Percentiles rank a stretch among this genome's conserved stretches.
phyloP scores from a whole-genome alignment of 23 tunicate genomes.

The Halocynthia roretzi region DNA sequence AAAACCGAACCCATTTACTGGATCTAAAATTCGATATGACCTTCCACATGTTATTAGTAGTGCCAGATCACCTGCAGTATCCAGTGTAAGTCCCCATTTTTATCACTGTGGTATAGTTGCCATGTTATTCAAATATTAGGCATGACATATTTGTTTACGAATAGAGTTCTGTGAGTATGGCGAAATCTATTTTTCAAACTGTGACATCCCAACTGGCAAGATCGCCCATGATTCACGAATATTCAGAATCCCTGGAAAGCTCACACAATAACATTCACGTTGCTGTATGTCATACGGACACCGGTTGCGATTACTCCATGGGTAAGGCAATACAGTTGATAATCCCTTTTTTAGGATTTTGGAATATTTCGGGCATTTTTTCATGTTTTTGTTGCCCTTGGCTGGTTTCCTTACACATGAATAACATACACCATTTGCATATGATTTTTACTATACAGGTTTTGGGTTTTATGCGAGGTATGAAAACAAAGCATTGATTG shows the following conservation, averaged over 20 bases:
- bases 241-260: conserved; percentile 20
- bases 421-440: too few relatives aligned
- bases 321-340: not conserved
- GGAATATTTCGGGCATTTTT: not conserved
- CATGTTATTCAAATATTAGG: not conserved
- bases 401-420: too few relatives aligned
- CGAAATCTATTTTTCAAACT: not conserved
- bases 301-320: conserved; percentile 14
- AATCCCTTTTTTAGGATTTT: not conserved
- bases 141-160: not conserved
- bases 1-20: conserved; percentile 12
- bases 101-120: too few relatives aligned
- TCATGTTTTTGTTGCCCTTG: too few relatives aligned
- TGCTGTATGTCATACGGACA: not conserved
- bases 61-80: too few relatives aligned
- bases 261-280: conserved; percentile 11
- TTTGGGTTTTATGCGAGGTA: too few relatives aligned
- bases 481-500: too few relatives aligned
- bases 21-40: conserved; percentile 14
- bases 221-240: conserved; percentile 9
- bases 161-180: not conserved
- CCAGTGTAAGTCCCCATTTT: too few relatives aligned
- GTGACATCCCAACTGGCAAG: not conserved
- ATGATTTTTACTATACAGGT: too few relatives aligned
- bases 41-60: not conserved